Evolutionary conservation across 2,888 invertebrate genomes (phyloP).

Genomic region (Eilema caniola): DNA sequence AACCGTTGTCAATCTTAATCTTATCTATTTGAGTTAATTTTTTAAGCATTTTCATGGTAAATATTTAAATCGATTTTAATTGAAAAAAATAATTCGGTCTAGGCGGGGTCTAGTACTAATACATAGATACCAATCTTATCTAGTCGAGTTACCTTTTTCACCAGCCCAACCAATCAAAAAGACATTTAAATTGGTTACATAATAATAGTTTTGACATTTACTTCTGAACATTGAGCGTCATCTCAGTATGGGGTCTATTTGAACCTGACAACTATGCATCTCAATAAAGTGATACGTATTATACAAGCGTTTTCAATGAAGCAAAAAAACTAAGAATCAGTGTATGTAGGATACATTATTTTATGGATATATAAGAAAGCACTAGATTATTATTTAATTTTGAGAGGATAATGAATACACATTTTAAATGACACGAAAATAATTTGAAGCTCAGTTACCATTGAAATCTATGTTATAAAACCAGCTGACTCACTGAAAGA

Average conservation of each 20-base stretch:
- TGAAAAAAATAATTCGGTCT: too few relatives aligned
- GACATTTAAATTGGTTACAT: neutral
- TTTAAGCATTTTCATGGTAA: too few relatives aligned
- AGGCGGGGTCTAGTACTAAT: too few relatives aligned
- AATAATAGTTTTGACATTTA: constrained; percentile 6
- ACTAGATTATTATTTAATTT: neutral
- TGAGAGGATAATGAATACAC: neutral
- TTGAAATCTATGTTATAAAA: neutral
- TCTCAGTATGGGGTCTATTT: constrained; percentile 15
- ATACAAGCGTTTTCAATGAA: neutral
- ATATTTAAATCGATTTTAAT: too few relatives aligned
- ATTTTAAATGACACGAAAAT: neutral
- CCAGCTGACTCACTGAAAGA: neutral
- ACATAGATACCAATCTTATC: too few relatives aligned
- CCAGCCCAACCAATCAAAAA: neutral
- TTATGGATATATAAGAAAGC: neutral
- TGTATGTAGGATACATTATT: neutral
- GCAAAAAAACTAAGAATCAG: neutral
- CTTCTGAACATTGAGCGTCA: constrained; percentile 2
- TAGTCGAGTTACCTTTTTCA: neutral
- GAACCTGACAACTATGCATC: constrained; percentile 10
- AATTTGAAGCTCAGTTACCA: neutral
- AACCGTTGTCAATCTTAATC: neutral
- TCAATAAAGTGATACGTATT: constrained; percentile 11
- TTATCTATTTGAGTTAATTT: too few relatives aligned